phyloP scores from a whole-genome alignment of 2,113 vertebrate genomes.

The Ifrita kowaldi region DNA sequence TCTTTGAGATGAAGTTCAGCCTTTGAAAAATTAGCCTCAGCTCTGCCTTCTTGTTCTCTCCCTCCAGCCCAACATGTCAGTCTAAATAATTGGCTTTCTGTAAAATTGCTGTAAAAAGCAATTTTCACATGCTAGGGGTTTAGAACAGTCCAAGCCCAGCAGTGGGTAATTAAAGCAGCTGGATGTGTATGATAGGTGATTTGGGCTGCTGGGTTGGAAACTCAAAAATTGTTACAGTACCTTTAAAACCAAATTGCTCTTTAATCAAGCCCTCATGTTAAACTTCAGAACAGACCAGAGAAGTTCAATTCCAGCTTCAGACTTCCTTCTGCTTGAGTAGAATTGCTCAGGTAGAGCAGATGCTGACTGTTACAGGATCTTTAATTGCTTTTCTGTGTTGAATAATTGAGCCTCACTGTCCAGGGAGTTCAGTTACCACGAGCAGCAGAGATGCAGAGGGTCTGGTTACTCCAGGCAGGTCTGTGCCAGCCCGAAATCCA shows the following conservation, averaged over 20 bases:
- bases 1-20: not conserved
- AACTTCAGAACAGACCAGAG: not conserved
- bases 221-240: not conserved
- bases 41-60: not conserved
- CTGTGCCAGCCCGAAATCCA: not conserved
- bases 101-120: not conserved
- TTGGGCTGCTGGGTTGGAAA: not conserved
- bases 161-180: not conserved
- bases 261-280: not conserved
- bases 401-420: conserved; percentile 75
- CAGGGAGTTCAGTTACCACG: conserved; percentile 66
- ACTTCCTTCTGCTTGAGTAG: not conserved
- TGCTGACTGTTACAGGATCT: conserved; percentile 65
- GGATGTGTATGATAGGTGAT: not conserved
- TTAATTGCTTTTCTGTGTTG: conserved; percentile 69
- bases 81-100: conserved; percentile 1
- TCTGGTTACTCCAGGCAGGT: conserved; percentile 67
- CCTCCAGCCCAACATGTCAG: not conserved
- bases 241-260: not conserved
- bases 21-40: not conserved
- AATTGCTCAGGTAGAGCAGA: not conserved
- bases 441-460: conserved; percentile 14
- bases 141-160: not conserved
- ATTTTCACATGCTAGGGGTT: not conserved
- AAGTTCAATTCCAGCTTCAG: not conserved